phyloP scores from a whole-genome alignment of 2,113 vertebrate species.

The Piprites chloris region DNA sequence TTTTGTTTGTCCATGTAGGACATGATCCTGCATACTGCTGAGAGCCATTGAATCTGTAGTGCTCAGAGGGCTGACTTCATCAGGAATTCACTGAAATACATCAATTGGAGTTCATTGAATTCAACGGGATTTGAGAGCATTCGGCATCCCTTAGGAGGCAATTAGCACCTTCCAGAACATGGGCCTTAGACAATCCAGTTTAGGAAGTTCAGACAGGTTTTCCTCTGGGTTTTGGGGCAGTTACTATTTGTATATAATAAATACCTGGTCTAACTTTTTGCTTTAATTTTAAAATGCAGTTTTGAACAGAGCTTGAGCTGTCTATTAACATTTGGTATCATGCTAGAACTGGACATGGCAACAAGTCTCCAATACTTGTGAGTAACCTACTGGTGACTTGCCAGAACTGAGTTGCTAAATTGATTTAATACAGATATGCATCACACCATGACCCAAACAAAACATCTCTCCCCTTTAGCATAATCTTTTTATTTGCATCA shows the following conservation, averaged over 20 bases:
- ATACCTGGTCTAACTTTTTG: background rate
- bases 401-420: background rate
- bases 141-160: slow-evolving; percentile 47
- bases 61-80: slow-evolving; percentile 3
- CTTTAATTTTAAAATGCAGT: background rate
- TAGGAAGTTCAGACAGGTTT: slow-evolving; percentile 26
- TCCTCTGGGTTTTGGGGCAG: background rate
- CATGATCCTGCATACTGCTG: background rate
- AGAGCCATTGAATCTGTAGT: background rate
- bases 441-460: background rate
- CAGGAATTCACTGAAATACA: slow-evolving; percentile 41
- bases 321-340: background rate
- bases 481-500: background rate
- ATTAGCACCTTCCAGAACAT: slow-evolving; percentile 46
- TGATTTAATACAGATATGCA: background rate
- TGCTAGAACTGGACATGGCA: background rate
- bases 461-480: background rate
- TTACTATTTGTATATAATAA: background rate
- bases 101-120: slow-evolving; percentile 36
- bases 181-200: background rate
- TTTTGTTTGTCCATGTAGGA: background rate
- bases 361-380: background rate
- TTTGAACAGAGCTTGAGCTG: background rate
- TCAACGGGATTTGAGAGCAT: slow-evolving; percentile 39
- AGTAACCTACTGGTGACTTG: background rate